phyloP scores from a whole-genome alignment of 2,888 invertebrate species.

The Andrena praecox region DNA sequence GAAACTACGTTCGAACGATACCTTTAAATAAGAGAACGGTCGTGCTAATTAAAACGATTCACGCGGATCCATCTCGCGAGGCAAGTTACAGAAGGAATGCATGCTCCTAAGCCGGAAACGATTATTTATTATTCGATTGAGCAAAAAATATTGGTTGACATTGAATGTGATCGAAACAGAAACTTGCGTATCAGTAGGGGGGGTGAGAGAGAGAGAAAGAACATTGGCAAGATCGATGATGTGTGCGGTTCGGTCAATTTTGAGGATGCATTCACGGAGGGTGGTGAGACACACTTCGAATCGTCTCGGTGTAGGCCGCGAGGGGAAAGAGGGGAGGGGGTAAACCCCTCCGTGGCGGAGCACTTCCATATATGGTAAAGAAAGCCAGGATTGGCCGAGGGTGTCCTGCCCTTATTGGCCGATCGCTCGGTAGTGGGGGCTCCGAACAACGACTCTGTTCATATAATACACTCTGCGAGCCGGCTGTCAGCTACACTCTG shows the following conservation, averaged over 20 bases:
- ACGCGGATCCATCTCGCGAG: not conserved
- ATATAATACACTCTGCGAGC: slow-evolving; percentile 81
- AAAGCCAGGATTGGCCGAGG: slow-evolving; percentile 89
- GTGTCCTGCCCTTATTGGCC: slow-evolving; percentile 82
- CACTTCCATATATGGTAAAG: slow-evolving; percentile 93
- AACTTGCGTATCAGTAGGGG: slow-evolving; percentile 3
- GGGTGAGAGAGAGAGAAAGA: slow-evolving; percentile 5
- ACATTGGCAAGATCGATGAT: slow-evolving; percentile 55
- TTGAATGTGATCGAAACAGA: slow-evolving; percentile 53
- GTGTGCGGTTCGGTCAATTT: slow-evolving; percentile 65
- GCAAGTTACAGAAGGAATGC: slow-evolving; percentile 7
- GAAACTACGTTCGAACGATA: not conserved
- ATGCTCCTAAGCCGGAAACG: slow-evolving; percentile 48
- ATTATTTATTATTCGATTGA: slow-evolving; percentile 33
- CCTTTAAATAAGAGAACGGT: not conserved
- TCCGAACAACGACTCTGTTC: slow-evolving; percentile 76
- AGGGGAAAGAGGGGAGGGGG: slow-evolving; percentile 77
- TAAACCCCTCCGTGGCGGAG: slow-evolving; percentile 86
- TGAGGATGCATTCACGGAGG: slow-evolving; percentile 65
- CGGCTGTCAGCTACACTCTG: slow-evolving; percentile 82
- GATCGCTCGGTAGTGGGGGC: slow-evolving; percentile 73
- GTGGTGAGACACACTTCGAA: slow-evolving; percentile 57
- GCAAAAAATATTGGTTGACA: slow-evolving; percentile 60
- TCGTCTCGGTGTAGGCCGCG: slow-evolving; percentile 33
- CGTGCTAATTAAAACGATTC: not conserved